phyloP scores from a whole-genome alignment of 1,140 invertebrate genomes.

The Zaprionus taronus region DNA sequence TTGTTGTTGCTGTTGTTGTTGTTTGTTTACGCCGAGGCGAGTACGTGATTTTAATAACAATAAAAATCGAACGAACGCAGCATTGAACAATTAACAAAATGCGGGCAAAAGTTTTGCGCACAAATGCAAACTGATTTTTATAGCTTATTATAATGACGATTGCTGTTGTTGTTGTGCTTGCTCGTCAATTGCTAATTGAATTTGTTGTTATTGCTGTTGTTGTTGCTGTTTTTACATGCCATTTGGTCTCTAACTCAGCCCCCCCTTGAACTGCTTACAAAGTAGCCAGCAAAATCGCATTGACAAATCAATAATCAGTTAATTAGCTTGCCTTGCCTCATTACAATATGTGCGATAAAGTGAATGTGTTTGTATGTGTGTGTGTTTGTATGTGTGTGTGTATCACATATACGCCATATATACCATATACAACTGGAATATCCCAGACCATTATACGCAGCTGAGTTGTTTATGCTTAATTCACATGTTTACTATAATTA shows the following conservation, averaged over 20 bases:
- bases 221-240: slow-evolving; percentile 44
- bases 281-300: slow-evolving; percentile 33
- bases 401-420: neutral
- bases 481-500: neutral
- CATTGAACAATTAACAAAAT: slow-evolving; percentile 72
- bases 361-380: neutral
- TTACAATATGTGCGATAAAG: neutral
- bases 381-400: neutral
- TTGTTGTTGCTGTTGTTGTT: slow-evolving; percentile 30
- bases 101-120: slow-evolving; percentile 51
- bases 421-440: neutral
- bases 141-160: slow-evolving; percentile 43
- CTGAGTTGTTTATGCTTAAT: neutral
- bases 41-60: slow-evolving; percentile 81
- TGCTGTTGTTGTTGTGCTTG: slow-evolving; percentile 31
- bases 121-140: slow-evolving; percentile 50
- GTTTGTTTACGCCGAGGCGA: slow-evolving; percentile 42
- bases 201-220: slow-evolving; percentile 52
- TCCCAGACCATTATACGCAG: neutral
- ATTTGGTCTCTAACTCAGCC: neutral
- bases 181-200: slow-evolving; percentile 69
- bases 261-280: neutral
- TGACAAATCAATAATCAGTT: slow-evolving; percentile 37
- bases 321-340: slow-evolving; percentile 2
- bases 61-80: slow-evolving; percentile 63